phyloP scores from a whole-genome alignment of 2,113 vertebrate species.

The Polypterus senegalus region DNA sequence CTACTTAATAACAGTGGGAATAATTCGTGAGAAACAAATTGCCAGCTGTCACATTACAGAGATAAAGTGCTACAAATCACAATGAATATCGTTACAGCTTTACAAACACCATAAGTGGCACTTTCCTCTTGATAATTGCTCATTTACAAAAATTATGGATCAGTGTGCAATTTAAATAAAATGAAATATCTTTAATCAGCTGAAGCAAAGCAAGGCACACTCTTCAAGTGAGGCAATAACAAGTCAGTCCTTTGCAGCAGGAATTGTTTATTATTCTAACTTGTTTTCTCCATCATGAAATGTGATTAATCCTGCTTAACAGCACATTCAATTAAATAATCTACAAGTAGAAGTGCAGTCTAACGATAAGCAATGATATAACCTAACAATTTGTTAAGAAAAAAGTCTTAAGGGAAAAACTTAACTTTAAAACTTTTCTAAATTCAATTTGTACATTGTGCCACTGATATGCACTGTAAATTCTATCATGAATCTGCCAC shows the following conservation, averaged over 20 bases:
- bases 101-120: neutral
- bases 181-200: neutral
- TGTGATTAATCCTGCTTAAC: too few species aligned
- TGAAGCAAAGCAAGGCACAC: neutral
- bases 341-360: too few species aligned
- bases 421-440: too few species aligned
- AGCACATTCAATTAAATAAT: too few species aligned
- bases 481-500: too few species aligned
- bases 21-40: neutral
- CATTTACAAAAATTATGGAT: neutral
- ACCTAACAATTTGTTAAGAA: too few species aligned
- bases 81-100: neutral
- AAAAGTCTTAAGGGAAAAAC: too few species aligned
- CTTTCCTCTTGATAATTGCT: neutral
- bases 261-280: too few species aligned
- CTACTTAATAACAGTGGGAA: neutral
- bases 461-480: too few species aligned
- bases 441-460: too few species aligned
- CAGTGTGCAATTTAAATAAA: neutral
- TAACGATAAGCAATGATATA: too few species aligned
- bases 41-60: neutral
- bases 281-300: too few species aligned
- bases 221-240: neutral
- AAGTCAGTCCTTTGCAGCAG: neutral
- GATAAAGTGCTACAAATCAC: neutral